Evolutionary conservation across 2,888 invertebrate species (phyloP).

Genomic region (Platypus cylindrus): DNA sequence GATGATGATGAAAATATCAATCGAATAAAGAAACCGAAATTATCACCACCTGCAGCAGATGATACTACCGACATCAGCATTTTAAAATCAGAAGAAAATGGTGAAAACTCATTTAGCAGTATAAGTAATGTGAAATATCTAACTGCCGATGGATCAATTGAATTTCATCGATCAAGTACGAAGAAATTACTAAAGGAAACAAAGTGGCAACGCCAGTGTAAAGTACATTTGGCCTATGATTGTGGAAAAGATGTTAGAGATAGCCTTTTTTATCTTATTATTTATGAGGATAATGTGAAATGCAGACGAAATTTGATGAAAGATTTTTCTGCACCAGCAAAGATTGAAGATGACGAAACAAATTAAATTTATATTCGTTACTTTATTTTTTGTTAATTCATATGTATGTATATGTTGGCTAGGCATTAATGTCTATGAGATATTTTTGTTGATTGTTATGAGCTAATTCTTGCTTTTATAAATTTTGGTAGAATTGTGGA

Average conservation of each 20-base stretch:
- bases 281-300: conserved; percentile 48
- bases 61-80: too few relatives aligned
- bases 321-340: too few relatives aligned
- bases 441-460: too few relatives aligned
- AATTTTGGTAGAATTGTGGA: too few relatives aligned
- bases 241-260: conserved; percentile 40
- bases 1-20: conserved; percentile 3
- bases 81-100: conserved; percentile 23
- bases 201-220: conserved; percentile 50
- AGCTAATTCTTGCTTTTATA: too few relatives aligned
- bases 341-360: conserved; percentile 30
- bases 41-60: conserved; percentile 15
- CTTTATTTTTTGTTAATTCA: conserved; percentile 2
- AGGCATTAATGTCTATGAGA: too few relatives aligned
- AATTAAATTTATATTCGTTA: conserved; percentile 14
- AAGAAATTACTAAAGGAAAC: conserved; percentile 35
- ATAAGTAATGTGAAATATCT: conserved; percentile 22
- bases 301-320: conserved; percentile 44
- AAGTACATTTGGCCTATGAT: conserved; percentile 48
- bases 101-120: conserved; percentile 12
- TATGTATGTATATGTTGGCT: too few relatives aligned
- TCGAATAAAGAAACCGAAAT: conserved; percentile 9
- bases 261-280: conserved; percentile 46
- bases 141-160: conserved; percentile 25
- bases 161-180: conserved; percentile 28